phyloP scores from a whole-genome alignment of 2,888 invertebrate genomes.

The Slavum lentiscoides region DNA sequence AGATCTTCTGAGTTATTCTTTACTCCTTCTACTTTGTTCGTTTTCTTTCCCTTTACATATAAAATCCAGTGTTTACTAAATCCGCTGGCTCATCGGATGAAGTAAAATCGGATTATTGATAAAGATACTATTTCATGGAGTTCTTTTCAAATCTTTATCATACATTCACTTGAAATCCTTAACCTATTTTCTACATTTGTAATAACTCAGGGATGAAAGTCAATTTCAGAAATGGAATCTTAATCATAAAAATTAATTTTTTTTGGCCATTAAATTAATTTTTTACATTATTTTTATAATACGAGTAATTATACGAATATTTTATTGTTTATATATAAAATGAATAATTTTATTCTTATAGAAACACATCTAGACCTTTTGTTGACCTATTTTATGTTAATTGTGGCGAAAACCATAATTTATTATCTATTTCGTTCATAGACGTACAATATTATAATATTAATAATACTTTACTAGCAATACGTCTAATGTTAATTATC shows the following conservation, averaged over 20 bases:
- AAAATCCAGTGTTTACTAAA: background rate
- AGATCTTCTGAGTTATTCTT: background rate
- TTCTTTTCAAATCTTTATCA: constrained; percentile 21
- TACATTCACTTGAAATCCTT: constrained; percentile 1
- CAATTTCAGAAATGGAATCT: background rate
- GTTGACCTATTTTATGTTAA: too few relatives aligned
- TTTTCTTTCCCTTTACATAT: background rate
- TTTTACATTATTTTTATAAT: background rate
- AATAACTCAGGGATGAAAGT: background rate
- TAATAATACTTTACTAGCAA: too few relatives aligned
- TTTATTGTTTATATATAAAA: background rate
- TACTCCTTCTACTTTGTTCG: too few relatives aligned
- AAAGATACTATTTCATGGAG: background rate
- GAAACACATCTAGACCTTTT: too few relatives aligned
- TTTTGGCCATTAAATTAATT: background rate
- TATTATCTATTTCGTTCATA: too few relatives aligned
- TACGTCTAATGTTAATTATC: too few relatives aligned
- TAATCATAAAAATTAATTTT: background rate
- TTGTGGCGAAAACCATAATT: too few relatives aligned
- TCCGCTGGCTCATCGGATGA: constrained; percentile 10
- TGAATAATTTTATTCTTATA: background rate
- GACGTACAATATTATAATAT: too few relatives aligned
- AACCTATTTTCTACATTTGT: background rate
- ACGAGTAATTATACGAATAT: background rate
- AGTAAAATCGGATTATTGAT: background rate